These are phyloP conservation scores for Macaca nemestrina DNA, from an alignment of 2,113 vertebrate genomes.

Conservation along the genomic window DNA sequence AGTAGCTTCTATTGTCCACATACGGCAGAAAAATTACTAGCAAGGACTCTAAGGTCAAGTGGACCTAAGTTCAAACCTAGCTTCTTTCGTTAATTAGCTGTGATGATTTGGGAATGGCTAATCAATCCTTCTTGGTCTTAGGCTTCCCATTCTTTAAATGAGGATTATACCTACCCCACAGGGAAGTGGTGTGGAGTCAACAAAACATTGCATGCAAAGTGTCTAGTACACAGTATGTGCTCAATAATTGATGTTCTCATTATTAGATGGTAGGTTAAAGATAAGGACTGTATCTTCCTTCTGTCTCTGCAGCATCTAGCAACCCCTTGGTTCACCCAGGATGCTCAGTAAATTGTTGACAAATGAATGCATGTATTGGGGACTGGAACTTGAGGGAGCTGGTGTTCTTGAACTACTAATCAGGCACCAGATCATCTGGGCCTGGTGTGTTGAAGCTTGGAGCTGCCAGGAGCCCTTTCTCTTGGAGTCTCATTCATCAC, in stretches of 20 bases:
- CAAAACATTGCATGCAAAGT: not conserved
- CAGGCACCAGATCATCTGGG: not conserved
- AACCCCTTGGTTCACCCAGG: not conserved
- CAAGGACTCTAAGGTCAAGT: not conserved
- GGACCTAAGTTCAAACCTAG: not conserved
- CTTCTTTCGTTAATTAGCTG: not conserved
- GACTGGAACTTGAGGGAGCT: not conserved
- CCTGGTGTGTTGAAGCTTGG: not conserved
- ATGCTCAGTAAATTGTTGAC: not conserved
- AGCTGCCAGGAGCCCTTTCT: not conserved
- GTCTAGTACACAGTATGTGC: not conserved
- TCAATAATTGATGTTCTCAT: not conserved
- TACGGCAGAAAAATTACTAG: not conserved
- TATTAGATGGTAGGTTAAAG: not conserved
- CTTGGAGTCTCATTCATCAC: slow-evolving; percentile 66
- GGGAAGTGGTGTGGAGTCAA: not conserved
- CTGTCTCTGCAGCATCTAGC: not conserved
- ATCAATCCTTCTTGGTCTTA: not conserved
- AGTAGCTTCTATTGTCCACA: not conserved
- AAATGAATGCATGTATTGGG: not conserved
- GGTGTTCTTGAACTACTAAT: slow-evolving; percentile 18
- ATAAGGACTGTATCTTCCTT: not conserved
- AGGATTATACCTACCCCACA: not conserved
- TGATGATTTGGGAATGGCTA: not conserved
- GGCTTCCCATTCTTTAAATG: not conserved